Base-by-base conservation (phyloP, 1,140 invertebrate species). In the Hydropsyche tenuis region DNA sequence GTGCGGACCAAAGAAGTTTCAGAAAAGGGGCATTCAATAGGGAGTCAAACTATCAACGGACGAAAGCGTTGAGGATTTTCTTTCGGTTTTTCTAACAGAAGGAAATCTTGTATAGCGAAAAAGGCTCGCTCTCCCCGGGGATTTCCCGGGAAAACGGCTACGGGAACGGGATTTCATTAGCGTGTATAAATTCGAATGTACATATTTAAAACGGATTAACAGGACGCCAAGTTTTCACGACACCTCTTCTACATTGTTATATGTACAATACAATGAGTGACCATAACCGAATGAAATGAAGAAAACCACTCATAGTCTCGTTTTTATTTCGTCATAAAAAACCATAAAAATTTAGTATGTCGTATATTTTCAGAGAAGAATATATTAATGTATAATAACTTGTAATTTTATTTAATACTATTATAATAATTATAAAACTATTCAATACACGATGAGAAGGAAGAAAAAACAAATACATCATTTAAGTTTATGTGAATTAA, bases 171-270 rank as follows among this genome's bases (percentile, higher is more conserved):
- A 60, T 60, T 60, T 60, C 56, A 60, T 60, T 60, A 60, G 56
- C 22, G 56, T 12, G 65, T 48, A 68, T 48, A 68, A 68, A 68
- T 68, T 68, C 65, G 43, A 68, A 68, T 48, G 65, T 68, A 68
- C 65, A 68, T 68, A 68, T 68, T 68, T 68, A 68, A 68, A 68
- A 68, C 45, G 65, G 65, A 68, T 68, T 68, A 68, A 43, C 65
- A 11, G 56, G 65, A 43, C 45, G 65, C 43, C 7, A 48, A 68
- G 43, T 68, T 68, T 46, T 23, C 65, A n/a, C 22, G 7, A 4
- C 20, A 22, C 48, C 43, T 48, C 45, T 68, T 68, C 30, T 4
- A 37, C 9, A 37, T 4, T 37, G 9, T 4, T 4, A 37, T n/a
- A 20, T 53, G 51, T 60, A 14, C 56, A 22, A 18, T n/a, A 23